phyloP scores from a whole-genome alignment of 1,140 invertebrate genomes.

The Latrodectus geometricus region DNA sequence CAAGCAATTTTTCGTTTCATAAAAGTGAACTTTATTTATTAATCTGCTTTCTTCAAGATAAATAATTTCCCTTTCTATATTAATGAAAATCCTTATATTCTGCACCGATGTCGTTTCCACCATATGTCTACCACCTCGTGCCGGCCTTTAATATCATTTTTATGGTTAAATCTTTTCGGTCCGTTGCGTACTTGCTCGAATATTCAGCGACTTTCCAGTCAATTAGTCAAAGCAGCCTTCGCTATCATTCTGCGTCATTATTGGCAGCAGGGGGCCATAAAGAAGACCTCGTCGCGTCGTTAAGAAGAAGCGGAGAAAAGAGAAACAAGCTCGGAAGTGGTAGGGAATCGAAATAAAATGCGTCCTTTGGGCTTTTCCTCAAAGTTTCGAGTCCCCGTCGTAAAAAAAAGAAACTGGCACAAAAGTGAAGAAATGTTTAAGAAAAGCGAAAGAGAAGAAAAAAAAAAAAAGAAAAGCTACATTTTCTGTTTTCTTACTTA shows the following conservation, averaged over 20 bases:
- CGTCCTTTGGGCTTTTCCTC: slow-evolving; percentile 15
- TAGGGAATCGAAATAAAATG: slow-evolving; percentile 26
- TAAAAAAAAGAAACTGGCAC: slow-evolving; percentile 1
- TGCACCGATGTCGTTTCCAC: not conserved
- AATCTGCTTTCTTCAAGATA: no score
- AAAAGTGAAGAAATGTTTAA: not conserved
- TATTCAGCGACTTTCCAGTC: slow-evolving; percentile 27
- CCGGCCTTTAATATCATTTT: slow-evolving; percentile 1
- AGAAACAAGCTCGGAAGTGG: not conserved
- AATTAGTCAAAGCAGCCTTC: slow-evolving; percentile 45
- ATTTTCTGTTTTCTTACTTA: no score
- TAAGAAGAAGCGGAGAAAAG: not conserved
- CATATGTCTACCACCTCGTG: slow-evolving; percentile 31
- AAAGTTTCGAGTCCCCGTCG: slow-evolving; percentile 31
- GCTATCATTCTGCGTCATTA: slow-evolving; percentile 24
- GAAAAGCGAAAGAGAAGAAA: not conserved
- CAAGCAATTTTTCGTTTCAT: no score
- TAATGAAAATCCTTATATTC: not conserved
- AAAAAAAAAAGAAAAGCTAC: not conserved
- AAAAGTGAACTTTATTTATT: no score
- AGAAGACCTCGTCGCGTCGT: not conserved
- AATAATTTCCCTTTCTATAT: no score
- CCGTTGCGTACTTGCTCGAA: slow-evolving; percentile 19
- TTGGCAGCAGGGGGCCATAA: not conserved
- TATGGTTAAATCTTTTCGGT: slow-evolving; percentile 14